These are phyloP conservation scores for Melanotaenia duboulayi DNA, from an alignment of 2,113 vertebrate species.

Conservation along the genomic window DNA sequence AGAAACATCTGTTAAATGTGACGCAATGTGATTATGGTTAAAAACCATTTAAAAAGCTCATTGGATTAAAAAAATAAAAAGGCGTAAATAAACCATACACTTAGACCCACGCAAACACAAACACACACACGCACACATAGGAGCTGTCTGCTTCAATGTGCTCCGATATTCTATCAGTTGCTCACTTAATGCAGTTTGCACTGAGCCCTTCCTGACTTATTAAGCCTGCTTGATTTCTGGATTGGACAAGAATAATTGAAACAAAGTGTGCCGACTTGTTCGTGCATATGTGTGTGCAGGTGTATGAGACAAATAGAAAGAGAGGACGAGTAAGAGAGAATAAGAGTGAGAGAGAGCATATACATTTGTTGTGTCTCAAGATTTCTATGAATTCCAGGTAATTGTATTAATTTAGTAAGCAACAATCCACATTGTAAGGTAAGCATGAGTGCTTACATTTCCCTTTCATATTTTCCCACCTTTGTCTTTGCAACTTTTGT, in stretches of 20 bases:
- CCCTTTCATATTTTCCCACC: too few relatives aligned
- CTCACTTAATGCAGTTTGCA: constrained; percentile 59
- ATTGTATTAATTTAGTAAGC: too few relatives aligned
- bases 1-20: background rate
- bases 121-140: constrained; percentile 24
- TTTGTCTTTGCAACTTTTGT: too few relatives aligned
- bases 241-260: constrained; percentile 53
- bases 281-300: background rate
- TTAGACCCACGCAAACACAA: background rate
- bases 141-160: constrained; percentile 27
- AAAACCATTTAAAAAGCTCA: constrained; percentile 2
- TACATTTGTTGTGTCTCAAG: too few relatives aligned
- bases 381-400: too few relatives aligned
- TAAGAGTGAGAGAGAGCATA: too few relatives aligned
- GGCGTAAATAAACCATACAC: background rate
- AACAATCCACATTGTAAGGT: too few relatives aligned
- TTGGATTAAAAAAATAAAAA: background rate
- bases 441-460: too few relatives aligned
- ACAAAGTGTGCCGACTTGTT: constrained; percentile 15
- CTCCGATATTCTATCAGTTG: constrained; percentile 54
- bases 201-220: constrained; percentile 49
- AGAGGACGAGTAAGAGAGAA: too few relatives aligned
- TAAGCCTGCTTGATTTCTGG: constrained; percentile 43
- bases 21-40: background rate
- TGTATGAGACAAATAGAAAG: background rate